Base-by-base conservation (phyloP, 92 coral and sea anemone species). In the Montipora capitata region DNA sequence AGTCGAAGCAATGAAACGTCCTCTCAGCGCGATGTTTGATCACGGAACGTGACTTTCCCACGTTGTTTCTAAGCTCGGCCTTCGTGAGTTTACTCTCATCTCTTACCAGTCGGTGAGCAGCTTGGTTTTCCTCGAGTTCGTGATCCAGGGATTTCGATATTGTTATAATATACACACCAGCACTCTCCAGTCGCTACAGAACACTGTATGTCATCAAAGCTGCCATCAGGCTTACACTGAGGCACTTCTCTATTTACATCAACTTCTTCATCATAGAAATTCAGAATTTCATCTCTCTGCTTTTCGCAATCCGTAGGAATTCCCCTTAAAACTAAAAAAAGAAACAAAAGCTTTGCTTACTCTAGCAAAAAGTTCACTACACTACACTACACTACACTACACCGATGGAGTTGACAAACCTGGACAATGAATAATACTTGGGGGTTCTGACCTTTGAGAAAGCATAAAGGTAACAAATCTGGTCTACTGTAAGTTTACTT, bases 161-260 rank as follows among this genome's bases (percentile, higher is more conserved):
- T 96, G 89, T 86, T 78, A 12, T 73, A 72, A 69, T 89, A 96
- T 15, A 96, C 98, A 81, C 99, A 96, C 99, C 99, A 96, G 81
- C 99, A 96, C 45, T 90, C 79, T 35, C 88, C 94, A 39, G 92
- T 84, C 71, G 87, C 76, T 13, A 90, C 73, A 57, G 91, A 90
- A 73, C 99, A 96, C 88, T 96, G 99, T 18, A 95, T 59, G 18
- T 88, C 85, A 61, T 81, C 87, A 82, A 82, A 96, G 74, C 96
- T 90, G 18, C 99, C 99, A 45, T 95, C 98, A 9, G 84, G 88
- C 52, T 71, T 93, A 78, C 98, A 95, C 77, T 81, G 87, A 1
- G 96, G 96, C 7, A 93, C 85, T 40, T 84, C 78, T 15, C 96
- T 81, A 59, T 73, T 85, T 3, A 93, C 79, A 15, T 86, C 71